Conservation (phyloP, 1,140 invertebrate species). For the Neodiprion pinetum region DNA sequence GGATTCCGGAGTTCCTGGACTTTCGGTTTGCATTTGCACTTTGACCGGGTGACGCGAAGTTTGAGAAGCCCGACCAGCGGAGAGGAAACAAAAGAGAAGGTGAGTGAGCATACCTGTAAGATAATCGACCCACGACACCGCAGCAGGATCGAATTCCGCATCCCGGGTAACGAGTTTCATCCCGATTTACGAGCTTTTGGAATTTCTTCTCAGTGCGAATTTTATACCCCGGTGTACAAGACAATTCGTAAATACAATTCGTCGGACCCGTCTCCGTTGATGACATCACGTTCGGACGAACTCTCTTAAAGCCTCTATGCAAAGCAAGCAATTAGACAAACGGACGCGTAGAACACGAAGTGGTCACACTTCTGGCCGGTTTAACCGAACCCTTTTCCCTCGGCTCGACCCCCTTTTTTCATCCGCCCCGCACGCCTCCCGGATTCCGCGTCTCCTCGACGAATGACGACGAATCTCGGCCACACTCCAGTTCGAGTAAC, state of each 20-base stretch:
- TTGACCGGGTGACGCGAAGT: conserved; percentile 33
- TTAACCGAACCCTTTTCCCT: conserved; percentile 37
- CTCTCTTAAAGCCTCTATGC: neutral
- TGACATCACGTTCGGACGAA: neutral
- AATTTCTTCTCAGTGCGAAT: too few species aligned
- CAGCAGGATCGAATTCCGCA: too few species aligned
- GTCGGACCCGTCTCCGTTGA: neutral
- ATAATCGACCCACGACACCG: neutral
- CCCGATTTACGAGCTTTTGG: too few species aligned
- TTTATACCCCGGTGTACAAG: too few species aligned
- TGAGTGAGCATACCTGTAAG: conserved; percentile 16
- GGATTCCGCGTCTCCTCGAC: neutral
- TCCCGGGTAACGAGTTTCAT: too few species aligned
- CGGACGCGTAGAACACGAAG: conserved; percentile 33
- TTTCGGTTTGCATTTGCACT: conserved; percentile 45
- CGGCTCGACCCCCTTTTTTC: neutral
- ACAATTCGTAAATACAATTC: too few species aligned
- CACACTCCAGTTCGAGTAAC: conserved; percentile 15
- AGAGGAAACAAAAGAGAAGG: conserved; percentile 20
- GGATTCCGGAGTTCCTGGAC: conserved; percentile 9
- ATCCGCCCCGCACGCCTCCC: neutral
- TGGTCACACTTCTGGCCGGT: conserved; percentile 34
- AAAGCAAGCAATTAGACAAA: conserved; percentile 47
- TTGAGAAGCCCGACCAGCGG: conserved; percentile 17
- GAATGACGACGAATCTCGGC: neutral